Evolutionary conservation across 2,797 vertebrate genomes (phyloP).

Genomic region (Sardinella longiceps): DNA sequence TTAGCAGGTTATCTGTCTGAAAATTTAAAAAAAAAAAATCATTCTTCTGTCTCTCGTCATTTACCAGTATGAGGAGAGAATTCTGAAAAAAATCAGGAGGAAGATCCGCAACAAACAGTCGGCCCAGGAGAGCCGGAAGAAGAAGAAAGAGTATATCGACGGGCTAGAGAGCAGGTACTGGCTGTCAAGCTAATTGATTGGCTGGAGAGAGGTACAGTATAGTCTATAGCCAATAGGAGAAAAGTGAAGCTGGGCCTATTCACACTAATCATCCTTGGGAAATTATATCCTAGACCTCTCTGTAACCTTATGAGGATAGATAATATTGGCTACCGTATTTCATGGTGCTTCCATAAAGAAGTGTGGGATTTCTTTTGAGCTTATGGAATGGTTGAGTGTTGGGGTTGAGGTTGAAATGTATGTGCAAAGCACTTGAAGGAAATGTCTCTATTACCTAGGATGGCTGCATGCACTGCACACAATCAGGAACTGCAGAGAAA

Average conservation of each 20-base stretch:
- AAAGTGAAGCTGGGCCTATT: neutral
- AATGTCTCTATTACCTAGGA: constrained; percentile 69
- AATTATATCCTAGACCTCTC: neutral
- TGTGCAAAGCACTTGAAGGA: neutral
- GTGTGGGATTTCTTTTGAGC: neutral
- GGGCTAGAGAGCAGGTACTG: constrained; percentile 87
- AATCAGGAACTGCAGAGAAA: constrained; percentile 96
- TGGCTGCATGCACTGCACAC: constrained; percentile 86
- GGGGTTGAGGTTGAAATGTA: neutral
- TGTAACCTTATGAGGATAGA: neutral
- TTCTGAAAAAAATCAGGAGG: constrained; percentile 92
- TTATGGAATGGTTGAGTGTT: neutral
- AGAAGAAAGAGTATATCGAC: constrained; percentile 95
- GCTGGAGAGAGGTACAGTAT: neutral
- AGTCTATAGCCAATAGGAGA: neutral
- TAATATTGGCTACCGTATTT: neutral
- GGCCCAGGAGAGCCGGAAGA: constrained; percentile 93
- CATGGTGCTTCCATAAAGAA: neutral
- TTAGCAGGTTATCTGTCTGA: neutral
- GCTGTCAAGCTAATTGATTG: neutral
- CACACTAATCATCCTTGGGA: neutral
- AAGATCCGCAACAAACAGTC: constrained; percentile 97
- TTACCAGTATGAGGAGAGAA: constrained; percentile 86
- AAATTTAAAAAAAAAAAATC: constrained; percentile 21
- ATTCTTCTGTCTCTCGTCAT: neutral